phyloP scores from a whole-genome alignment of 2,113 vertebrate genomes.

The Pedionomus torquatus region DNA sequence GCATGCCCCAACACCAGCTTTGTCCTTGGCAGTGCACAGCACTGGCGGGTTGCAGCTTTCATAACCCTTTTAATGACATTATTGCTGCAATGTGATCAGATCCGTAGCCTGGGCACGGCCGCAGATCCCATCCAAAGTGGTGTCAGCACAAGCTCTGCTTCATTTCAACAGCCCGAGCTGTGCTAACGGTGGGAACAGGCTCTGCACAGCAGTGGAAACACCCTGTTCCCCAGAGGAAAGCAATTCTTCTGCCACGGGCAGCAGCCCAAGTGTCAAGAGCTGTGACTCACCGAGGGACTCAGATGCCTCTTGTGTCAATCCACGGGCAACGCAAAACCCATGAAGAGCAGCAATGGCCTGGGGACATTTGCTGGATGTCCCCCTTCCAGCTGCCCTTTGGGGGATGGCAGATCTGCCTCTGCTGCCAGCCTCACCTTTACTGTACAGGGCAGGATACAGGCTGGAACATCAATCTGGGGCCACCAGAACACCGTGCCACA shows the following conservation, averaged over 20 bases:
- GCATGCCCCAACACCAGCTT: background rate
- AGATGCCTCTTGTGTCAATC: background rate
- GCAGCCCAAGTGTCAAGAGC: background rate
- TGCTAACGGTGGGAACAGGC: background rate
- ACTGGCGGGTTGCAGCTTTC: background rate
- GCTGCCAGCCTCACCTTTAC: background rate
- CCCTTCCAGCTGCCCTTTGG: background rate
- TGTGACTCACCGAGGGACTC: background rate
- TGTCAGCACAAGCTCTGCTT: conserved; percentile 17
- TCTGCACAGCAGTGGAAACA: background rate
- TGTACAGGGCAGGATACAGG: background rate
- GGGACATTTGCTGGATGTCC: background rate
- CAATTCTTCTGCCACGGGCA: background rate
- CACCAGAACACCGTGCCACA: background rate
- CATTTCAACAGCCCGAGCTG: background rate
- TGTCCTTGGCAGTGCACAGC: background rate
- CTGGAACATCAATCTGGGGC: background rate
- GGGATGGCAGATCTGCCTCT: rapidly evolving
- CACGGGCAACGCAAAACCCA: background rate
- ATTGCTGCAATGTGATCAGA: background rate
- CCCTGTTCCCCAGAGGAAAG: background rate
- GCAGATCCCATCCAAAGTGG: background rate
- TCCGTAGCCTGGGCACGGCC: background rate
- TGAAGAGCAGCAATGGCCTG: background rate
- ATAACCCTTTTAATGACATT: background rate